These are phyloP conservation scores for Phataginus tetradactyla DNA, from an alignment of 2,797 vertebrate genomes.

Conservation along the genomic window DNA sequence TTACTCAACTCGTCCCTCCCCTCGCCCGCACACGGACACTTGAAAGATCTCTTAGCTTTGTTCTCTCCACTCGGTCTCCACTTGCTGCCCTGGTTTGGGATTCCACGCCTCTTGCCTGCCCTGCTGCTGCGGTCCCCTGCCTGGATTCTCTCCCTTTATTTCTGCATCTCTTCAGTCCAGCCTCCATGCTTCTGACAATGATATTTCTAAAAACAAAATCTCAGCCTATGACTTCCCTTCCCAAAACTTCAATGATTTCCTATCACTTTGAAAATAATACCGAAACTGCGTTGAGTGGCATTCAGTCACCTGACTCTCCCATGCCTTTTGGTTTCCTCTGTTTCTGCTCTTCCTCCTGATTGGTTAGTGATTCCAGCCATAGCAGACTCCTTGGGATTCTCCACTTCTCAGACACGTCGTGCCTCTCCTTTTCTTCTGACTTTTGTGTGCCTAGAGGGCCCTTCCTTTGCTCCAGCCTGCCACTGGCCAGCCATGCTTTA, in stretches of 20 bases:
- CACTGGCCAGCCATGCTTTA: background rate
- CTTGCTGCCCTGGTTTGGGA: background rate
- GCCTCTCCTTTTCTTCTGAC: background rate
- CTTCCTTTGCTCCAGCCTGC: background rate
- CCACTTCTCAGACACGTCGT: background rate
- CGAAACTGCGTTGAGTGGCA: background rate
- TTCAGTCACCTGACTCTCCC: no score
- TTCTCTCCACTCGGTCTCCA: background rate
- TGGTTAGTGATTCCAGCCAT: background rate
- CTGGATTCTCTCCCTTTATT: background rate
- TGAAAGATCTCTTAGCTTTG: background rate
- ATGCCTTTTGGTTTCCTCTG: background rate
- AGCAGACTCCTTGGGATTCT: background rate
- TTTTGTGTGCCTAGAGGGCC: background rate
- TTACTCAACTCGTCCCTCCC: background rate
- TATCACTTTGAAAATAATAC: background rate
- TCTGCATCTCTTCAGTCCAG: background rate
- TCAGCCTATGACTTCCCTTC: background rate
- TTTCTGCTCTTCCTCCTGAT: background rate
- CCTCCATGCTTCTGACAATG: background rate
- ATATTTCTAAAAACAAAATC: background rate
- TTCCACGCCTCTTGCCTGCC: background rate
- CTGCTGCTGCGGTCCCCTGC: background rate
- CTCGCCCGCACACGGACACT: fast-evolving
- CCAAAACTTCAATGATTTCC: background rate